Percentiles rank a stretch among this genome's conserved stretches.
Evolutionary conservation across 2,888 invertebrate species (phyloP).

Genomic region (Anthoptus insignis): DNA sequence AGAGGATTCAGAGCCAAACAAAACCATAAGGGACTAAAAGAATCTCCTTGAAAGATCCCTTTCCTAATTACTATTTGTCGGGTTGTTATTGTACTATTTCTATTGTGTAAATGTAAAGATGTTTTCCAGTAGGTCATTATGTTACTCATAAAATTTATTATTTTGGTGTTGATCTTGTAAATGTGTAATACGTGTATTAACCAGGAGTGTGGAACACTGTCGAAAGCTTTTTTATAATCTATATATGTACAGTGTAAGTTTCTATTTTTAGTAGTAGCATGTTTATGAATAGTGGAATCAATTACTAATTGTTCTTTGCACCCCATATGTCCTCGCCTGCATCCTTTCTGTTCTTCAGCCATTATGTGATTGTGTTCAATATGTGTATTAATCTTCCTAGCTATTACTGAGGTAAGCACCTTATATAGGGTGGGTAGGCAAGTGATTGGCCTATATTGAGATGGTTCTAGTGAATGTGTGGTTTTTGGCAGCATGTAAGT

Average conservation of each 20-base stretch:
- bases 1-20: constrained; percentile 42
- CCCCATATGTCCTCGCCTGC: constrained; percentile 24
- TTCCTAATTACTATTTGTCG: constrained; percentile 30
- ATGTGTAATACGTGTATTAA: constrained; percentile 37
- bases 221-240: constrained; percentile 43
- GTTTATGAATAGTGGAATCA: constrained; percentile 2
- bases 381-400: constrained; percentile 33
- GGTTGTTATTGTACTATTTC: constrained; percentile 28
- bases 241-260: constrained; percentile 30
- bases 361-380: constrained; percentile 34
- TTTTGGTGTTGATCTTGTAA: constrained; percentile 39
- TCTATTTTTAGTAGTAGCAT: constrained; percentile 23
- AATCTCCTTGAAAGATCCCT: constrained; percentile 47
- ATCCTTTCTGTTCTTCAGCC: constrained; percentile 41
- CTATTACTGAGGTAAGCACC: constrained; percentile 42
- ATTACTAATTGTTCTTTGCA: constrained; percentile 32
- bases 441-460: constrained; percentile 49
- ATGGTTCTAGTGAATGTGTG: constrained; percentile 29
- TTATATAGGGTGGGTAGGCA: constrained; percentile 49
- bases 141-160: constrained; percentile 27
- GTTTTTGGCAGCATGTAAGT: constrained; percentile 46
- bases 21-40: constrained; percentile 43
- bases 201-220: constrained; percentile 43
- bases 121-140: constrained; percentile 42
- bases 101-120: constrained; percentile 2